Percentiles rank a stretch among this genome's conserved stretches.
Evolutionary conservation across 2,113 vertebrate genomes (phyloP).

Genomic region (Burhinus oedicnemus): DNA sequence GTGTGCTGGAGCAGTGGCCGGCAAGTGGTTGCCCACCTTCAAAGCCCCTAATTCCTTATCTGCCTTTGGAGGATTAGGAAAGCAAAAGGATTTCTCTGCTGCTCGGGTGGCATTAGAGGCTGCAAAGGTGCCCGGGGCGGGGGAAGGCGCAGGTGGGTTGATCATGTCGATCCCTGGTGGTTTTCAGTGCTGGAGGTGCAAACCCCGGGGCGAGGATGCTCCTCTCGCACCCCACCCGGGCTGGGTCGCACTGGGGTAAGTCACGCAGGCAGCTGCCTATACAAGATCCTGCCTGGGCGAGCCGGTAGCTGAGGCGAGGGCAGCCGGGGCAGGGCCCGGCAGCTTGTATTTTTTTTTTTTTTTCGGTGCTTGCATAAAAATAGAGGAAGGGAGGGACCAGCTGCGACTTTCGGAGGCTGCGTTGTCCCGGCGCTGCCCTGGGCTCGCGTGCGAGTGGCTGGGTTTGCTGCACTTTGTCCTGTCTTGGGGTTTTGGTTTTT

Average conservation of each 20-base stretch:
- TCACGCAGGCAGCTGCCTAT: background rate
- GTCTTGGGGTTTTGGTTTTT: background rate
- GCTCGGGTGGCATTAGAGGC: accelerated
- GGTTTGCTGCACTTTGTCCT: background rate
- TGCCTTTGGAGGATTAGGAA: background rate
- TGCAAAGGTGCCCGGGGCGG: accelerated
- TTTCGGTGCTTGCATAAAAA: constrained; percentile 10
- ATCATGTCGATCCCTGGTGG: background rate
- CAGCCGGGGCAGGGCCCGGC: background rate
- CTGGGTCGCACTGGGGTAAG: background rate
- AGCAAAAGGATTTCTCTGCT: background rate
- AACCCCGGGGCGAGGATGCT: background rate
- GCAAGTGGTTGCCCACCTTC: accelerated
- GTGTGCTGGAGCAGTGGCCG: background rate
- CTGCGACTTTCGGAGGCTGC: constrained; percentile 37
- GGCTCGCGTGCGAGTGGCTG: background rate
- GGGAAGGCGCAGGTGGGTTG: accelerated
- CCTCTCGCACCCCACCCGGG: accelerated
- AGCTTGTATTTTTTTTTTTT: background rate
- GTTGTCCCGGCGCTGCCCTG: background rate
- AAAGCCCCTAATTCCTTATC: background rate
- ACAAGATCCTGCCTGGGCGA: background rate
- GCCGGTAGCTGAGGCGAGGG: background rate
- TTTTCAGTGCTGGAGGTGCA: background rate
- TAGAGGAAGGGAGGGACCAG: constrained; percentile 62